Conservation (phyloP, 2,888 invertebrate genomes). For the Agriopis aurantiaria region DNA sequence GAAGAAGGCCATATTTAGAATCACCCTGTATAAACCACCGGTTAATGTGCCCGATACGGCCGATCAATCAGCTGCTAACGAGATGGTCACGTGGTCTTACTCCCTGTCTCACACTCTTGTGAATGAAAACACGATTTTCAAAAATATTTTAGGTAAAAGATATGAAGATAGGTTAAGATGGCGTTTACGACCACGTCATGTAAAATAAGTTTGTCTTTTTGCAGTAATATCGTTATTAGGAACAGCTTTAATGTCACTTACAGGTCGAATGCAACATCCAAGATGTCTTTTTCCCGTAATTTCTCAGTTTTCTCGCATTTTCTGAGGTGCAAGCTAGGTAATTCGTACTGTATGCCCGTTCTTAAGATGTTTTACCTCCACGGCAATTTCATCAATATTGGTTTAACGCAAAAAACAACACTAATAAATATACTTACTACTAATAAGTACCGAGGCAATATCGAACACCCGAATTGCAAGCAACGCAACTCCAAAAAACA, state of each 20-base stretch:
- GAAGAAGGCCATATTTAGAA: constrained; percentile 20
- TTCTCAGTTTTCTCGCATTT: too few relatives aligned
- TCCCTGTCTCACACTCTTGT: constrained; percentile 7
- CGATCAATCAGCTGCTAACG: constrained; percentile 85
- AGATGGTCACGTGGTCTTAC: constrained; percentile 67
- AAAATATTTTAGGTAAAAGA: background rate
- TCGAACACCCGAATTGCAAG: constrained; percentile 19
- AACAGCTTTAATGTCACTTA: too few relatives aligned
- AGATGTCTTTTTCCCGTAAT: too few relatives aligned
- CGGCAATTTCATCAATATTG: background rate
- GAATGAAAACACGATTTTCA: constrained; percentile 14
- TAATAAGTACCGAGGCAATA: background rate
- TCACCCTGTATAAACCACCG: constrained; percentile 68
- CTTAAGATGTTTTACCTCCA: too few relatives aligned
- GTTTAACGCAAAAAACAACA: too few relatives aligned
- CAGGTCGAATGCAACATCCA: too few relatives aligned
- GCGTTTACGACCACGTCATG: too few relatives aligned
- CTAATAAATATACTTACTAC: background rate
- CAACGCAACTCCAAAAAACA: constrained; percentile 43
- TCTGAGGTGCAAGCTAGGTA: too few relatives aligned
- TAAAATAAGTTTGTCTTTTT: too few relatives aligned
- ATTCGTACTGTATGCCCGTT: too few relatives aligned
- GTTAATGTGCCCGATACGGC: constrained; percentile 65
- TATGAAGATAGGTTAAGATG: background rate
- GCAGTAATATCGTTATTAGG: too few relatives aligned